Evolutionary conservation across 2,888 invertebrate genomes (phyloP), one percentile per base, ranked within the genome.

Genomic region (Ichneumoninae sp.): DNA sequence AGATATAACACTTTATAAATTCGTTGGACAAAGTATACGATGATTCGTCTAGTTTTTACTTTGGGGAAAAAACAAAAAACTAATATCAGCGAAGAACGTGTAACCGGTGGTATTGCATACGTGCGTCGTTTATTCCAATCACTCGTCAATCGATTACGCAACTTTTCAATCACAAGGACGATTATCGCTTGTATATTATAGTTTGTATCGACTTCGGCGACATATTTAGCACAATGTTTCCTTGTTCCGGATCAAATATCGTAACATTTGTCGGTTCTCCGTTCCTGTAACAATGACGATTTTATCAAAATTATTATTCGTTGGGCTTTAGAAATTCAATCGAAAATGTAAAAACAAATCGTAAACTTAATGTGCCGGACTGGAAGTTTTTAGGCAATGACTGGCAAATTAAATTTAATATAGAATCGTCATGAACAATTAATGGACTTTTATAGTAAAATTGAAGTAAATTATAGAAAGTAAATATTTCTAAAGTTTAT

Each of bases 141-240:
- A 57, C 13, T 57, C 57, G 10, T 22, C 57, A 22, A 26, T 22
- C 13, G 4, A 26, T 57, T 57, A 57, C 26, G 57, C 26, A 26
- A 57, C 4, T 1, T 22, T 22, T 22, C 26, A 19, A 52, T 52
- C 16, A 7, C 8, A 2, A n/a, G 1, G 40, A 50, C n/a, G 16
- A 57, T 82, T 33, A 85, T 65, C 44, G 54, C 86, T 89, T 89
- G 89, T 94, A 94, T 85, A 94, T 81, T 66, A 95, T 89, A 19
- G 94, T 94, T 87, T 94, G 94, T 87, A 94, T 90, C 68, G 94
- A 94, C 82, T 91, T 91, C 47, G 91, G 89, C 2, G 93, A 93
- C 78, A 95, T 88, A 57, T 88, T 89, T 69, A 94, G 82, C 36
- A 87, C 86, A 52, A 94, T 91, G 47, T 87, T 89, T 68, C 94